Percentiles rank a stretch among this genome's conserved stretches.
These are phyloP conservation scores for Nycteola revayana DNA, from an alignment of 2,888 invertebrate species.

Conservation along the genomic window DNA sequence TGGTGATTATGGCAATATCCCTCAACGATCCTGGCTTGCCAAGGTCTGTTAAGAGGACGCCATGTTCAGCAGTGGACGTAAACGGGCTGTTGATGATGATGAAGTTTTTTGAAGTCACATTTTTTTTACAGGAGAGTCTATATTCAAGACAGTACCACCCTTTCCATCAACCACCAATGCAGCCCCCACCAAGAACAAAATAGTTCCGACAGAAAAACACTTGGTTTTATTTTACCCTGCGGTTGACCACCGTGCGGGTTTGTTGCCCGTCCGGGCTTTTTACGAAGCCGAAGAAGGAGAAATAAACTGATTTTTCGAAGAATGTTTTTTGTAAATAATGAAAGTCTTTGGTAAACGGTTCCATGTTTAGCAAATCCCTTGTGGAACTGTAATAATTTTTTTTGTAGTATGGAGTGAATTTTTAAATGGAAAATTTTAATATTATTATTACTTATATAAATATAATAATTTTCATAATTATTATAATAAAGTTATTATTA, in stretches of 20 bases:
- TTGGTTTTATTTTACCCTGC: constrained; percentile 50
- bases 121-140: constrained; percentile 61
- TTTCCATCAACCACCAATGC: constrained; percentile 71
- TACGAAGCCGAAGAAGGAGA: constrained; percentile 34
- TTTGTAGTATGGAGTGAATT: constrained; percentile 29
- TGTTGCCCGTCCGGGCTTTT: constrained; percentile 40
- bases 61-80: too few relatives aligned
- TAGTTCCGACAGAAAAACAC: constrained; percentile 32
- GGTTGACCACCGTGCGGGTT: constrained; percentile 58
- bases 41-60: too few relatives aligned
- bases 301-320: constrained; percentile 45
- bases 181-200: constrained; percentile 59
- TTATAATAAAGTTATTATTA: constrained; percentile 32
- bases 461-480: constrained; percentile 14
- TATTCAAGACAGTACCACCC: constrained; percentile 69
- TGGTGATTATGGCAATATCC: too few relatives aligned
- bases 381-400: constrained; percentile 20
- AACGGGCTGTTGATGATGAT: too few relatives aligned
- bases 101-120: too few relatives aligned
- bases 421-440: constrained; percentile 23
- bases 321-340: constrained; percentile 49
- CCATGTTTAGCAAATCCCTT: constrained; percentile 19
- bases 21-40: too few relatives aligned
- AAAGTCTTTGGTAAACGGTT: constrained; percentile 23
- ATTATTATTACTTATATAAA: constrained; percentile 18